A percentile compares a stretch with the other conserved stretches of the same genome.
Conservation (phyloP, 1,140 invertebrate species). For the Hypsibius dujardini region DNA sequence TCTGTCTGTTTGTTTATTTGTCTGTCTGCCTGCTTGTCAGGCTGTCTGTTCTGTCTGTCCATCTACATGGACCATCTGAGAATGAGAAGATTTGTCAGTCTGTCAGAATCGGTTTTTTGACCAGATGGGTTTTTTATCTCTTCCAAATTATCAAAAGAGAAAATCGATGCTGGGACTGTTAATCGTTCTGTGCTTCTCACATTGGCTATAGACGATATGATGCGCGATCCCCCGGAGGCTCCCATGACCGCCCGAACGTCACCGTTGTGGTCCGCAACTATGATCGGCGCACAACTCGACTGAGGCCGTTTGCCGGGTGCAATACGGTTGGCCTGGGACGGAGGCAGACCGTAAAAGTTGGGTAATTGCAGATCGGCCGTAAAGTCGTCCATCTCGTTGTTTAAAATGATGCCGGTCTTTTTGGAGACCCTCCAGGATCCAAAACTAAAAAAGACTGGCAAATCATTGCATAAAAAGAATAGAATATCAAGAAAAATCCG, state of each 20-base stretch:
- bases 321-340: constrained; percentile 61
- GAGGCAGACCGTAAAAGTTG: constrained; percentile 58
- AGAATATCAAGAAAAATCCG: too few relatives aligned
- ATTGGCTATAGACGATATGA: constrained; percentile 59
- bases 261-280: constrained; percentile 47
- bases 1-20: too few relatives aligned
- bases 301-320: constrained; percentile 59
- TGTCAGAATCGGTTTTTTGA: too few relatives aligned
- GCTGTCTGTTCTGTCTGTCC: too few relatives aligned
- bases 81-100: too few relatives aligned
- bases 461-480: neutral
- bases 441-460: constrained; percentile 30
- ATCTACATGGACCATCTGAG: too few relatives aligned
- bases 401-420: constrained; percentile 73
- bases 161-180: too few relatives aligned
- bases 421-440: constrained; percentile 33
- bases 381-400: constrained; percentile 91
- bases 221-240: constrained; percentile 76
- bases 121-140: too few relatives aligned
- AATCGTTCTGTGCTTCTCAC: constrained; percentile 36
- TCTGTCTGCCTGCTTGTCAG: too few relatives aligned
- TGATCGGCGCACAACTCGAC: constrained; percentile 67
- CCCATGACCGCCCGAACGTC: constrained; percentile 62
- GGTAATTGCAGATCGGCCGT: constrained; percentile 47
- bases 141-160: neutral